phyloP scores from a whole-genome alignment of 2,888 invertebrate species.

The Sussaba pulchella region DNA sequence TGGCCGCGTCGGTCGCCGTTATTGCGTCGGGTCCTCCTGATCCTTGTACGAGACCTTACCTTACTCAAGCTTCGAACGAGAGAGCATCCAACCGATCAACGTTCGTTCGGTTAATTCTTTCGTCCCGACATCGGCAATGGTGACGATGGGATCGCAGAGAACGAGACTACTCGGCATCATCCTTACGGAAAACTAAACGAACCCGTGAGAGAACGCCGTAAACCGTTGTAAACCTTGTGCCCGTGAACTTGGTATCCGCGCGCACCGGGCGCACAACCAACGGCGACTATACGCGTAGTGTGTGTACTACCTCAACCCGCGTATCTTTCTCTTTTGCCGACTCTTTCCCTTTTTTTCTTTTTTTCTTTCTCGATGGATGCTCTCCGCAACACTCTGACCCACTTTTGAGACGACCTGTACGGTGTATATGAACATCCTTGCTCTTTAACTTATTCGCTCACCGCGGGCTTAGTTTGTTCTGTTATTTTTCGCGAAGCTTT shows the following conservation, averaged over 20 bases:
- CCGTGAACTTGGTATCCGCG: conserved; percentile 83
- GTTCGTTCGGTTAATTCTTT: conserved; percentile 15
- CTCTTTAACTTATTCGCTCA: conserved; percentile 27
- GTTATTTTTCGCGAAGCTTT: conserved; percentile 7
- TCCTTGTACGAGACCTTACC: conserved; percentile 68
- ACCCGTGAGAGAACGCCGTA: conserved; percentile 45
- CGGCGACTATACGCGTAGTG: conserved; percentile 22
- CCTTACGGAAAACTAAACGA: conserved; percentile 4
- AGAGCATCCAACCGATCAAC: neutral
- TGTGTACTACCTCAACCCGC: conserved; percentile 62
- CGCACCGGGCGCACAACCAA: conserved; percentile 65
- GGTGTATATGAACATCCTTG: conserved; percentile 34
- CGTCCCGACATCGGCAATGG: neutral
- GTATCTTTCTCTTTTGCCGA: conserved; percentile 59
- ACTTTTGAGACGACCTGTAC: conserved; percentile 63
- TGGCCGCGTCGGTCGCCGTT: too few species aligned
- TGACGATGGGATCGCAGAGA: conserved; percentile 11
- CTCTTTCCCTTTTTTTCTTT: conserved; percentile 53
- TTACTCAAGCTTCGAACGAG: conserved; percentile 73
- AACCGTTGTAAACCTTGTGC: conserved; percentile 77
- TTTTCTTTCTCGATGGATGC: conserved; percentile 51
- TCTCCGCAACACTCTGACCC: conserved; percentile 57
- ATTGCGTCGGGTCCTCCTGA: conserved; percentile 18
- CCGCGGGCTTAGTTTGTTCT: conserved; percentile 6
- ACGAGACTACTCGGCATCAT: conserved; percentile 9